A percentile compares a stretch with the other conserved stretches of the same genome.
Conservation (phyloP, 1,140 invertebrate genomes). For the silkworm (Bombyx mori) region DNA sequence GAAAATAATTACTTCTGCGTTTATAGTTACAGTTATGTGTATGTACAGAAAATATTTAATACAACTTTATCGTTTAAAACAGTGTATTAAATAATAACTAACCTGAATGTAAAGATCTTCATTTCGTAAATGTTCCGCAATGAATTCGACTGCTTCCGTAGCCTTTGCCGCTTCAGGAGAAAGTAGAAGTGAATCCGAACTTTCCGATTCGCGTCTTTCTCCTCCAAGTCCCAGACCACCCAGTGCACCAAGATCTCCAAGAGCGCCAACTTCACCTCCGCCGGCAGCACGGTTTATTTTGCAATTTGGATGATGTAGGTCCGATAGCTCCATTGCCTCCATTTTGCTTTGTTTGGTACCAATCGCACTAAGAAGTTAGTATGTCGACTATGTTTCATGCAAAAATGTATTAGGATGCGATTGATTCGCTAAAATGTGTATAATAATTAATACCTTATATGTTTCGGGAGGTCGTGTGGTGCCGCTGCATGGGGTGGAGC, state of each 20-base stretch:
- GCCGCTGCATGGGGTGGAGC: slow-evolving; percentile 85
- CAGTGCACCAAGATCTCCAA: slow-evolving; percentile 68
- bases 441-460: slow-evolving; percentile 72
- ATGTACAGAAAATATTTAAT: too few species aligned
- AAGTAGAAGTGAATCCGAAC: slow-evolving; percentile 89
- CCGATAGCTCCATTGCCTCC: slow-evolving; percentile 94
- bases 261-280: slow-evolving; percentile 77
- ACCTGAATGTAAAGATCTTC: slow-evolving; percentile 98
- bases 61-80: too few species aligned
- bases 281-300: slow-evolving; percentile 91
- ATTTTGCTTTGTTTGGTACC: slow-evolving; percentile 81
- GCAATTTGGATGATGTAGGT: slow-evolving; percentile 95
- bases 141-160: slow-evolving; percentile 97
- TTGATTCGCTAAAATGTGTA: not conserved
- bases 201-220: slow-evolving; percentile 88
- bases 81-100: slow-evolving; percentile 11
- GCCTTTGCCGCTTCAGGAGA: slow-evolving; percentile 95
- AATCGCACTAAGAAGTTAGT: slow-evolving; percentile 64
- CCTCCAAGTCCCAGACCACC: slow-evolving; percentile 70
- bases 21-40: too few species aligned
- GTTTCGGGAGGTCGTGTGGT: slow-evolving; percentile 84
- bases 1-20: too few species aligned
- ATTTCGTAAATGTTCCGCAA: slow-evolving; percentile 96
- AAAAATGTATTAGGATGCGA: slow-evolving; percentile 9
- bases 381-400: slow-evolving; percentile 15